These are phyloP conservation scores for Heliconius eleuchia DNA, from an alignment of 1,140 invertebrate species.

Conservation along the genomic window DNA sequence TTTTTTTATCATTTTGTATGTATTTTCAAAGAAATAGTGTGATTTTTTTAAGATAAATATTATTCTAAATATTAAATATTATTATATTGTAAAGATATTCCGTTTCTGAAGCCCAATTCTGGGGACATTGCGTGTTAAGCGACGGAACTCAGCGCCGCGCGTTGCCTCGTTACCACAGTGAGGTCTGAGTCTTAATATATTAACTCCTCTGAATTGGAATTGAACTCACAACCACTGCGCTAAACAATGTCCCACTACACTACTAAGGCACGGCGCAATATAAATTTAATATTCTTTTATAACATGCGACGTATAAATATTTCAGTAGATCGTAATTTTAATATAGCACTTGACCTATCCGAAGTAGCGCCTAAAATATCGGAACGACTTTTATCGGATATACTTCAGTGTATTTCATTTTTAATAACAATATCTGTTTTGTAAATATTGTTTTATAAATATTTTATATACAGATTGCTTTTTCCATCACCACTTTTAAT, in stretches of 20 bases:
- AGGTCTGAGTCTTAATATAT: background rate
- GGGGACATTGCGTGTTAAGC: background rate
- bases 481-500: too few species aligned
- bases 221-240: background rate
- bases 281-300: slow-evolving; percentile 14
- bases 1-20: background rate
- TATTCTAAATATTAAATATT: too few species aligned
- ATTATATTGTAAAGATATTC: background rate
- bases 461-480: too few species aligned
- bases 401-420: background rate
- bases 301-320: slow-evolving; percentile 8
- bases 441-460: background rate
- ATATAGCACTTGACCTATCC: slow-evolving; percentile 9
- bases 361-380: slow-evolving; percentile 13
- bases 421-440: background rate
- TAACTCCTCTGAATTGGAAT: background rate
- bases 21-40: background rate
- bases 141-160: background rate
- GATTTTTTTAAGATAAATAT: too few species aligned
- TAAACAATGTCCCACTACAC: background rate
- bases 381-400: background rate
- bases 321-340: slow-evolving; percentile 2
- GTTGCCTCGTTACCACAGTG: background rate
- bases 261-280: background rate
- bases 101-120: background rate